These are phyloP conservation scores for Staurois parvus DNA, from an alignment of 2,797 vertebrate genomes.

Conservation along the genomic window DNA sequence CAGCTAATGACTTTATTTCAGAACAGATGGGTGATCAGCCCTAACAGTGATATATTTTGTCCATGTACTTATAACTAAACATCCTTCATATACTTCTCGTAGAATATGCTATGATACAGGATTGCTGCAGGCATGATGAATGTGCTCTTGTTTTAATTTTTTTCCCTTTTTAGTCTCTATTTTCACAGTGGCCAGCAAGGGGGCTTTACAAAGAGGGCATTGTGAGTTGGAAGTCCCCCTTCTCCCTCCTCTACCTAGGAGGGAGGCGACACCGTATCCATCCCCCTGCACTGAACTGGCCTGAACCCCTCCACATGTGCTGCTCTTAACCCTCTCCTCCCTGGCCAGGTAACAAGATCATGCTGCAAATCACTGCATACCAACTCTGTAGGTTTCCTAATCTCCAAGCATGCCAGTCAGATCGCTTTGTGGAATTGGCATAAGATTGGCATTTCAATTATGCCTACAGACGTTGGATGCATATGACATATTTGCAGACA, in stretches of 20 bases:
- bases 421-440: background rate
- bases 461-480: background rate
- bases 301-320: conserved; percentile 11
- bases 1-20: background rate
- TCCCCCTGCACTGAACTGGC: conserved; percentile 28
- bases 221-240: conserved; percentile 47
- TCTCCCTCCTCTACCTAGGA: conserved; percentile 2
- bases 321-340: background rate
- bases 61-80: background rate
- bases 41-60: background rate
- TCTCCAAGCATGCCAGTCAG: too few species aligned
- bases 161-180: conserved; percentile 16
- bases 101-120: background rate
- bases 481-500: background rate
- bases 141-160: conserved; percentile 16
- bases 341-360: background rate
- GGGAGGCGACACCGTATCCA: conserved; percentile 15
- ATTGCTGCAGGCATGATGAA: conserved; percentile 24
- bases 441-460: background rate
- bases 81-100: background rate
- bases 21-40: background rate
- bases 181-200: conserved; percentile 19
- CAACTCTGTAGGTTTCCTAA: background rate
- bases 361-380: background rate
- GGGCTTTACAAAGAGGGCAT: conserved; percentile 54